Evolutionary conservation across 1,140 invertebrate genomes (phyloP).

Genomic region (Temnothorax longispinosus): DNA sequence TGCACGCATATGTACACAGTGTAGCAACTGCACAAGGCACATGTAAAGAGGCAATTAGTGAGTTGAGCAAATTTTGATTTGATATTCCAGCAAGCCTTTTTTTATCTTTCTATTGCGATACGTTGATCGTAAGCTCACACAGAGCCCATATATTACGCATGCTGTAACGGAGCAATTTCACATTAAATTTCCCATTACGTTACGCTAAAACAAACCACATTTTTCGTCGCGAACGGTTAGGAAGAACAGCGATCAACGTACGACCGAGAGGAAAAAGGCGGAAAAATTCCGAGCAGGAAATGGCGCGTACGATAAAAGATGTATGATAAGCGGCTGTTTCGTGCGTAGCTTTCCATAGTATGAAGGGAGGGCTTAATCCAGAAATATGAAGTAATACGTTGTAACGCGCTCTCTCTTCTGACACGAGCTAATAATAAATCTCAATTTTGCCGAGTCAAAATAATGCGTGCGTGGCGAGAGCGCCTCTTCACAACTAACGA

Average conservation of each 20-base stretch:
- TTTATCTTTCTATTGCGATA: slow-evolving; percentile 22
- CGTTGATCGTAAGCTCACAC: not conserved
- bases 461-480: slow-evolving; percentile 35
- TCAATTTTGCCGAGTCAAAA: slow-evolving; percentile 43
- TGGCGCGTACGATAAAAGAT: slow-evolving; percentile 56
- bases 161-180: slow-evolving; percentile 23
- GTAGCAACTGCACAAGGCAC: not conserved
- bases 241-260: slow-evolving; percentile 21
- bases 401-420: slow-evolving; percentile 38
- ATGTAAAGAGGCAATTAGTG: slow-evolving; percentile 36
- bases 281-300: slow-evolving; percentile 34
- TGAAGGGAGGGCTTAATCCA: slow-evolving; percentile 22
- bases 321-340: slow-evolving; percentile 52
- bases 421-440: slow-evolving; percentile 56
- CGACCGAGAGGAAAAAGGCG: not conserved
- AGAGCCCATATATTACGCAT: not conserved
- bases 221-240: slow-evolving; percentile 42
- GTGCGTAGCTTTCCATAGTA: slow-evolving; percentile 33
- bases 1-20: not conserved
- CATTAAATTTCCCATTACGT: slow-evolving; percentile 42
- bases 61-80: not conserved
- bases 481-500: slow-evolving; percentile 40
- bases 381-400: slow-evolving; percentile 56
- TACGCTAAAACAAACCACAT: slow-evolving; percentile 41
- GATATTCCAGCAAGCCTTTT: not conserved